Conservation (phyloP, 2,888 invertebrate genomes). For the Pollenia griseotomentosa region DNA sequence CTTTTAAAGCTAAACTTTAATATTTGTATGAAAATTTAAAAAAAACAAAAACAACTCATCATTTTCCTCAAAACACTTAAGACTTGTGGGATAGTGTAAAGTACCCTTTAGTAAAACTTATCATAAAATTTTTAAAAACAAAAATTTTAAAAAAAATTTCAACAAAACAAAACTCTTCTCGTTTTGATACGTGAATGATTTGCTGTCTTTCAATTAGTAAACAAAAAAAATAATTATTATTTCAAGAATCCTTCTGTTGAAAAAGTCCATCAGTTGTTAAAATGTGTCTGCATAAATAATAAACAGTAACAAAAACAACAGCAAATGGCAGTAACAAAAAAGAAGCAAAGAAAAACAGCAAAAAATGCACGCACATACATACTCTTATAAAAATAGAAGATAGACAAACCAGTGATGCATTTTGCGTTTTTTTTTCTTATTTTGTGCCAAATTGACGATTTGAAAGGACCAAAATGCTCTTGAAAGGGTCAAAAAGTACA, state of each 20-base stretch:
- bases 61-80: too few relatives aligned
- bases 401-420: too few relatives aligned
- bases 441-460: too few relatives aligned
- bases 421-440: too few relatives aligned
- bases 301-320: slow-evolving; percentile 31
- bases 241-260: slow-evolving; percentile 52
- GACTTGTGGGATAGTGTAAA: too few relatives aligned
- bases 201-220: slow-evolving; percentile 39
- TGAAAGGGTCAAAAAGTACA: too few relatives aligned
- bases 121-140: not conserved
- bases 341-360: slow-evolving; percentile 5
- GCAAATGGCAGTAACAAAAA: slow-evolving; percentile 28
- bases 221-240: slow-evolving; percentile 67
- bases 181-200: not conserved
- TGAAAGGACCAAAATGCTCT: too few relatives aligned
- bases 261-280: slow-evolving; percentile 63
- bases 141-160: not conserved
- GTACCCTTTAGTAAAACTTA: not conserved
- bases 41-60: too few relatives aligned
- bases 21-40: too few relatives aligned
- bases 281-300: slow-evolving; percentile 77
- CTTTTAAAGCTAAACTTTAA: too few relatives aligned
- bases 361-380: slow-evolving; percentile 24
- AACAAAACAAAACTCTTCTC: not conserved
- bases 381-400: slow-evolving; percentile 1